Evolutionary conservation across 2,797 vertebrate genomes (phyloP).

Genomic region (Acanthopagrus latus): DNA sequence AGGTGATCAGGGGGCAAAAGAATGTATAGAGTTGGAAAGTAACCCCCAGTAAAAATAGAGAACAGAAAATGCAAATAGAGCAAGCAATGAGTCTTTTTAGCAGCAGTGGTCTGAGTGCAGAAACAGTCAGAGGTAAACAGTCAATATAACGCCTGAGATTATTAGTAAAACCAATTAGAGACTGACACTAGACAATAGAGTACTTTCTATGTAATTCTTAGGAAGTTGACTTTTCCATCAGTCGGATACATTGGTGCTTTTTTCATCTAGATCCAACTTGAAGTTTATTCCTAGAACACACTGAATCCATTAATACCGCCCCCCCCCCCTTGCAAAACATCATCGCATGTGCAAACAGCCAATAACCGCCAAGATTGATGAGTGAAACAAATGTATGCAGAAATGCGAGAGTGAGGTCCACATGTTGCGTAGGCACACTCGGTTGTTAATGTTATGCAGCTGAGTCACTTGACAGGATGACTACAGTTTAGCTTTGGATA

Average conservation of each 20-base stretch:
- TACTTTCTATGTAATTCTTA: not conserved
- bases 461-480: conserved; percentile 56
- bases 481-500: conserved; percentile 50
- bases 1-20: not conserved
- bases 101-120: not conserved
- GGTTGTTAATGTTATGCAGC: conserved; percentile 52
- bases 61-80: not conserved
- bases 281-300: not conserved
- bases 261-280: not conserved
- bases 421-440: conserved; percentile 52
- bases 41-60: not conserved
- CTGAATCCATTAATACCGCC: not conserved
- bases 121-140: not conserved
- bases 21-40: not conserved
- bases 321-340: not conserved
- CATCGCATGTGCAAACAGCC: not conserved
- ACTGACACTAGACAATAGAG: not conserved
- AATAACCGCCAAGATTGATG: not conserved
- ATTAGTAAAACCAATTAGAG: not conserved
- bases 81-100: not conserved
- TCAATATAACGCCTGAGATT: not conserved
- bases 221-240: not conserved
- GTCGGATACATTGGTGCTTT: not conserved
- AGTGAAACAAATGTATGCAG: conserved; percentile 6
- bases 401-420: conserved; percentile 42